Percentiles rank a stretch among this genome's conserved stretches.
Evolutionary conservation across 2,888 invertebrate species (phyloP).

Genomic region (Ornithoptera alexandrae): DNA sequence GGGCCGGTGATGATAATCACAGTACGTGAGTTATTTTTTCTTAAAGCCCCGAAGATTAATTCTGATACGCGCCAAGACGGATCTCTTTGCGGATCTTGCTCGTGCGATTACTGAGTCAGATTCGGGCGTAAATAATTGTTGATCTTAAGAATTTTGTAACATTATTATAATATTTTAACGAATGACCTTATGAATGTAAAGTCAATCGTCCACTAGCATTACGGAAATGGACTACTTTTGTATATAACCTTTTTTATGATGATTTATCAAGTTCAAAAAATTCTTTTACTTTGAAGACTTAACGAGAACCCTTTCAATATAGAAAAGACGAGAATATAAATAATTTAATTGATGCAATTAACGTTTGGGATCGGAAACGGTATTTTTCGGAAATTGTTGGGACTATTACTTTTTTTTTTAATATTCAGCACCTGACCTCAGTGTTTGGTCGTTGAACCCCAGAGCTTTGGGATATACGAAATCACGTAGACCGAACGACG

Average conservation of each 20-base stretch:
- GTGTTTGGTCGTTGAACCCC: conserved; percentile 62
- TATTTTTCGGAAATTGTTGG: conserved; percentile 56
- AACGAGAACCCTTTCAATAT: conserved; percentile 10
- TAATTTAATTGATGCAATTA: conserved; percentile 59
- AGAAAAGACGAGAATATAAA: conserved; percentile 35
- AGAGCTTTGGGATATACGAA: conserved; percentile 48
- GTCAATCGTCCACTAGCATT: too few relatives aligned
- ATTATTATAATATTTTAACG: too few relatives aligned
- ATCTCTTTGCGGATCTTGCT: conserved; percentile 12
- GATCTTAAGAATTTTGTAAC: too few relatives aligned
- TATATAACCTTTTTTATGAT: too few relatives aligned
- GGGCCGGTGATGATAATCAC: conserved; percentile 25
- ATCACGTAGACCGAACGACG: conserved; percentile 60
- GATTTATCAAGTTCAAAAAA: too few relatives aligned
- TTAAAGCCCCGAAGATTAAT: conserved; percentile 12
- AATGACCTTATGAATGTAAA: too few relatives aligned
- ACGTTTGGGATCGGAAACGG: conserved; percentile 66
- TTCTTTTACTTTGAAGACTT: background rate
- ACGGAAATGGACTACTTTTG: too few relatives aligned
- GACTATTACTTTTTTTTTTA: conserved; percentile 34
- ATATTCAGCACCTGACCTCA: conserved; percentile 62
- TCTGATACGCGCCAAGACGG: conserved; percentile 28
- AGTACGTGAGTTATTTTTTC: conserved; percentile 26
- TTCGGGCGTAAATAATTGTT: too few relatives aligned
- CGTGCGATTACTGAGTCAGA: too few relatives aligned